phyloP scores from a whole-genome alignment of 2,113 vertebrate genomes.

The Leptosomus discolor region DNA sequence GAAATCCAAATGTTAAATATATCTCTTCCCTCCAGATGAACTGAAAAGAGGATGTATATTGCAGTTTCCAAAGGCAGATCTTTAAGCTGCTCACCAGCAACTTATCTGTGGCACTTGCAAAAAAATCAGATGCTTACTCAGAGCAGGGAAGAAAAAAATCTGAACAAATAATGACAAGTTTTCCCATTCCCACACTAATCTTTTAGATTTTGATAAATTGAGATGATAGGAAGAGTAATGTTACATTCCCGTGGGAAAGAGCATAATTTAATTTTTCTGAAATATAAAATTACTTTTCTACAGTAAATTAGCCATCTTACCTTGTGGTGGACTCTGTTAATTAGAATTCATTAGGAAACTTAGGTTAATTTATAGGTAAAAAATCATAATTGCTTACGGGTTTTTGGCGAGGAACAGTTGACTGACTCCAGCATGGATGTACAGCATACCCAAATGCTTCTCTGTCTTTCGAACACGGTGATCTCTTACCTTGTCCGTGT shows the following conservation, averaged over 20 bases:
- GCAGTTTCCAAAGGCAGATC: background rate
- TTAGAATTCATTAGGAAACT: background rate
- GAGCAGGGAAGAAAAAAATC: background rate
- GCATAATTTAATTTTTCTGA: background rate
- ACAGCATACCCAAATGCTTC: background rate
- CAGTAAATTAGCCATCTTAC: background rate
- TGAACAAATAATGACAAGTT: background rate
- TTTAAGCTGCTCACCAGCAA: background rate
- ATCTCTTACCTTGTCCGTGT: background rate
- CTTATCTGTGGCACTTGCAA: background rate
- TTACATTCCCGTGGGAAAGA: background rate
- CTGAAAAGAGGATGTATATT: background rate
- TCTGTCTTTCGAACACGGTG: background rate
- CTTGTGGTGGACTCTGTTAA: background rate
- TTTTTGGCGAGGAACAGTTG: background rate
- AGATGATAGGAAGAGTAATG: background rate
- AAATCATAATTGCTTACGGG: background rate
- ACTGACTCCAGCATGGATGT: background rate
- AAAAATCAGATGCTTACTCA: background rate
- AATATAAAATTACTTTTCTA: background rate
- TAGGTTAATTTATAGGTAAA: background rate
- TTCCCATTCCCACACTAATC: constrained; percentile 3
- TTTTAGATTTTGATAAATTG: background rate
- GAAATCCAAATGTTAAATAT: background rate
- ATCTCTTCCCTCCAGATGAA: background rate